Base-by-base conservation (phyloP, 2,888 invertebrate genomes). In the Lasioglossum malachurum region DNA sequence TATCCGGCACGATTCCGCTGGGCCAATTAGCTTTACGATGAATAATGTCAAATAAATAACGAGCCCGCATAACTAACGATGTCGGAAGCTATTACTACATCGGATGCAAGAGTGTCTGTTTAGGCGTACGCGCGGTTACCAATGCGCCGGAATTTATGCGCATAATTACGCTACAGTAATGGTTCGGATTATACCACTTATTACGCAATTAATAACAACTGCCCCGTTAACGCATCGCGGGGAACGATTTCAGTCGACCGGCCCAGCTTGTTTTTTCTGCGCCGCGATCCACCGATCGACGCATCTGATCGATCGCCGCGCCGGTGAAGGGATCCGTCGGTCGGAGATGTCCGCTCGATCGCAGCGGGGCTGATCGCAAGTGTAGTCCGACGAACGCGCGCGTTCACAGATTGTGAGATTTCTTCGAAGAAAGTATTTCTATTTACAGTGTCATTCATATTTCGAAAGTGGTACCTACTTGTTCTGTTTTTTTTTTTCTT, bases 151-250 rank as follows among this genome's bases (percentile, higher is more conserved):
- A 78, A 84, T 84, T 84, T 84, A 82, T 84, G 84, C 82, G 84
- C 84, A 82, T 84, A 84, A 84, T 84, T 82, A 84, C 75, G 60
- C 71, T 57, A 49, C 78, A 71, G 82, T 84, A 84, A 82, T 84
- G 84, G 84, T 78, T 78, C 74, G 78, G 82, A 78, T 84, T 84
- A 82, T 82, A 84, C 82, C 78, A 84, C 84, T 84, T 84, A 84
- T 84, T 82, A 78, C 82, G 41, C 84, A 77, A 84, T 84, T 84
- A 84, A 84, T 84, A 84, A 84, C 75, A 53, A 31, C 60, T 74
- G 69, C 69, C 60, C 74, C 67, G 82, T 82, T 84, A 84, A 49
- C 73, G 60, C 57, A 78, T 74, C 77, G 41, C 77, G 41, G 74
- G 75, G 31, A 75, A 78, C 67, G 82, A 71, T 78, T 82, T 71